Conservation (phyloP, 2,113 vertebrate genomes). For the Cinclus mexicanus region DNA sequence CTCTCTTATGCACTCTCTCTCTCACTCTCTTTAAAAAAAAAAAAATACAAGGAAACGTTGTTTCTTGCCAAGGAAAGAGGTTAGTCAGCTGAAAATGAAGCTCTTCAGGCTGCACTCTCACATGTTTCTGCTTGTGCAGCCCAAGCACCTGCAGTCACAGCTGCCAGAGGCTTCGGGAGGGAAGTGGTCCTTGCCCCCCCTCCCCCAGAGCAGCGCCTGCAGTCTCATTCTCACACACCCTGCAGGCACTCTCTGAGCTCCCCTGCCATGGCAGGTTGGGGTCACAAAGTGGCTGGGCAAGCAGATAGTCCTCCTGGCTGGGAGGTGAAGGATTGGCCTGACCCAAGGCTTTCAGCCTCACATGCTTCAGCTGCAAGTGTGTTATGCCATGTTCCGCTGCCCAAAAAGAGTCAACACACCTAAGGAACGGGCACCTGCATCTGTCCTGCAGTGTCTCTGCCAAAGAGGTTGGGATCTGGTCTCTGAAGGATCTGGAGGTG, state of each 20-base stretch:
- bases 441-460: background rate
- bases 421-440: fast-evolving
- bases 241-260: background rate
- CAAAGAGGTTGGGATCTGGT: background rate
- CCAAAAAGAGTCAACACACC: background rate
- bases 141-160: background rate
- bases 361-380: background rate
- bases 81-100: conserved; percentile 30
- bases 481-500: background rate
- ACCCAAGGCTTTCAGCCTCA: background rate
- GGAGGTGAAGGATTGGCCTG: background rate
- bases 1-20: background rate
- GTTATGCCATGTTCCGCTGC: fast-evolving
- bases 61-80: conserved; percentile 27
- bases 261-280: fast-evolving
- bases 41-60: background rate
- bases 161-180: background rate
- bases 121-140: conserved; percentile 18
- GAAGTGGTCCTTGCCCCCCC: background rate
- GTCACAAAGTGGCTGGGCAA: fast-evolving
- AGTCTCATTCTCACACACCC: background rate
- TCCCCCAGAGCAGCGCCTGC: background rate
- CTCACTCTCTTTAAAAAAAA: background rate
- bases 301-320: background rate
- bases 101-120: background rate